Percentiles rank a stretch among this genome's conserved stretches.
phyloP scores from a whole-genome alignment of 2,113 vertebrate genomes.

The Hylia prasina region DNA sequence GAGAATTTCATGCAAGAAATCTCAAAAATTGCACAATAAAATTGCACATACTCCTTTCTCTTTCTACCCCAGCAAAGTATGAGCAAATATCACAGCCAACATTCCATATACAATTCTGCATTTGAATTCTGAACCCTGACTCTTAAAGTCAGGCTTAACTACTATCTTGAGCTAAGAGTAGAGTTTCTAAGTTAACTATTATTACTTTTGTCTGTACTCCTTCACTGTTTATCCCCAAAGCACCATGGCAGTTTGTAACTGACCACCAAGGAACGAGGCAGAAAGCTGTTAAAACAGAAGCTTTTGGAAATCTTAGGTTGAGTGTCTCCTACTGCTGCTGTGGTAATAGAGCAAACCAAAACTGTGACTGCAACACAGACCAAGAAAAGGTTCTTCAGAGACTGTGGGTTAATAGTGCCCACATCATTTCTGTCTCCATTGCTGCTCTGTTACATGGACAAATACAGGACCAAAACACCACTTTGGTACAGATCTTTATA shows the following conservation, averaged over 20 bases:
- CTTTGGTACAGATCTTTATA: neutral
- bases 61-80: neutral
- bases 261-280: neutral
- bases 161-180: neutral
- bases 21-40: neutral
- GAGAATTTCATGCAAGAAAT: neutral
- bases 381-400: neutral
- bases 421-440: neutral
- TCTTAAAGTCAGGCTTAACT: neutral
- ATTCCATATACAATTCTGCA: neutral
- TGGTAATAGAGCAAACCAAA: neutral
- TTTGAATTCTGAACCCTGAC: neutral
- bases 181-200: neutral
- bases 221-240: neutral
- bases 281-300: neutral
- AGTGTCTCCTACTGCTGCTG: neutral
- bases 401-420: neutral
- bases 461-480: neutral
- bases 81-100: neutral
- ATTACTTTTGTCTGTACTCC: neutral
- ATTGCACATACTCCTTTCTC: neutral
- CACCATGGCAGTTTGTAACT: neutral
- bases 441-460: neutral
- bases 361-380: neutral
- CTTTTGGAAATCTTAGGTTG: neutral